Conservation (phyloP, 2,888 invertebrate species). For the Dryobota labecula region DNA sequence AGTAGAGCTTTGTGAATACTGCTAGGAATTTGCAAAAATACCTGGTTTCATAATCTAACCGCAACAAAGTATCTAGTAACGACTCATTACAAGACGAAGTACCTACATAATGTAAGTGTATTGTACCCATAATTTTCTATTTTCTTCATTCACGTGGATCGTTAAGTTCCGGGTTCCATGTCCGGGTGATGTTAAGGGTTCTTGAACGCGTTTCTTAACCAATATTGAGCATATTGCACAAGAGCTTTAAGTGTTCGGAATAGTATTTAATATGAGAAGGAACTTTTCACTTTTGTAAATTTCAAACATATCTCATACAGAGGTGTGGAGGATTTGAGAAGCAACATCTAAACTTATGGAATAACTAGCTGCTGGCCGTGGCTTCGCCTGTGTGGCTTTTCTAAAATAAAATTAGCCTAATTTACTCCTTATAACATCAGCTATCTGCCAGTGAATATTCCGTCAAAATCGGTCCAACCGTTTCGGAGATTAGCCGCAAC, state of each 20-base stretch:
- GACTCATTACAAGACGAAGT: constrained; percentile 2
- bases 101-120: constrained; percentile 18
- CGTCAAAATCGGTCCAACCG: too few relatives aligned
- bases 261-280: too few relatives aligned
- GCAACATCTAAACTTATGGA: too few relatives aligned
- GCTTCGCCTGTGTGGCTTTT: too few relatives aligned
- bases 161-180: constrained; percentile 39
- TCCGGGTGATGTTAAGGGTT: constrained; percentile 15
- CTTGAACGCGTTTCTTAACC: neutral
- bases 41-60: neutral
- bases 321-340: too few relatives aligned
- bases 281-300: constrained; percentile 5
- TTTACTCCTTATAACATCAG: too few relatives aligned
- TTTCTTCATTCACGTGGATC: constrained; percentile 25
- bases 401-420: too few relatives aligned
- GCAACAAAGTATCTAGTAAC: constrained; percentile 11
- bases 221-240: neutral
- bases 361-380: too few relatives aligned
- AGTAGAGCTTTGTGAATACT: neutral
- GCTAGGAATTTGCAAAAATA: neutral
- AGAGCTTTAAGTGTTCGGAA: neutral
- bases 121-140: constrained; percentile 34
- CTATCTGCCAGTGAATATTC: too few relatives aligned
- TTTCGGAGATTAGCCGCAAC: too few relatives aligned
- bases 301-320: too few relatives aligned